Conservation (phyloP, 2,113 vertebrate genomes). For the Monopterus albus region DNA sequence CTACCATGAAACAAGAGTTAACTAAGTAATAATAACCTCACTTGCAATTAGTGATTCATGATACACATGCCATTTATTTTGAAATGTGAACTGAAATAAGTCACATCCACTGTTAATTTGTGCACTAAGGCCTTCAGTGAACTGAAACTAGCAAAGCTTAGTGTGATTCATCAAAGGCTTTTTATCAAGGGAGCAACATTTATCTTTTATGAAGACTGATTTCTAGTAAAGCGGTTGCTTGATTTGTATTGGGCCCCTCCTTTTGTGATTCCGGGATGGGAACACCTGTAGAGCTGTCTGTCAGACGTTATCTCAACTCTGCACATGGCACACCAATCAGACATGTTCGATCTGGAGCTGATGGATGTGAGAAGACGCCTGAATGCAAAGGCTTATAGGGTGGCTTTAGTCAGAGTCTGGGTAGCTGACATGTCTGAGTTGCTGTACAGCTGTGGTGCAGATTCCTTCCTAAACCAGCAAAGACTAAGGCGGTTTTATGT, state of each 20-base stretch:
- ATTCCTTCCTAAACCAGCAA: too few species aligned
- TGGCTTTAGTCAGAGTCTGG: slow-evolving; percentile 42
- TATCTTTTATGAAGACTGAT: slow-evolving; percentile 60
- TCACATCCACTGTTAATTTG: slow-evolving; percentile 8
- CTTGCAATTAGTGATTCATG: slow-evolving; percentile 49
- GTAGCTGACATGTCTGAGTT: slow-evolving; percentile 39
- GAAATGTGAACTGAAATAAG: slow-evolving; percentile 22
- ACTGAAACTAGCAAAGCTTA: slow-evolving; percentile 7
- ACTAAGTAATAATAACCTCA: slow-evolving; percentile 27
- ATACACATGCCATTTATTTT: slow-evolving; percentile 14
- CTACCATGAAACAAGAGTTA: slow-evolving; percentile 32
- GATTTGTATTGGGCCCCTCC: slow-evolving; percentile 46
- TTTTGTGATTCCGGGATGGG: slow-evolving; percentile 6
- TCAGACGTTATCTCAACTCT: slow-evolving; percentile 49
- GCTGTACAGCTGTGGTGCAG: slow-evolving; percentile 11
- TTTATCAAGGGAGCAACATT: slow-evolving; percentile 35
- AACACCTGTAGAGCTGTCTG: slow-evolving; percentile 61
- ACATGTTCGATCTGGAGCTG: slow-evolving; percentile 52
- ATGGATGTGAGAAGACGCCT: slow-evolving; percentile 69
- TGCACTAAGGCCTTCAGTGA: neutral
- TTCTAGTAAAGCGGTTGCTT: slow-evolving; percentile 38
- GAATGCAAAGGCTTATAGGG: slow-evolving; percentile 26
- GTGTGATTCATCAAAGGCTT: slow-evolving; percentile 39
- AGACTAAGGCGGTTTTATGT: slow-evolving; percentile 5
- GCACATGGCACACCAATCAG: slow-evolving; percentile 55